Conservation (phyloP, 2,797 vertebrate genomes). For the Simalia tracyae region DNA sequence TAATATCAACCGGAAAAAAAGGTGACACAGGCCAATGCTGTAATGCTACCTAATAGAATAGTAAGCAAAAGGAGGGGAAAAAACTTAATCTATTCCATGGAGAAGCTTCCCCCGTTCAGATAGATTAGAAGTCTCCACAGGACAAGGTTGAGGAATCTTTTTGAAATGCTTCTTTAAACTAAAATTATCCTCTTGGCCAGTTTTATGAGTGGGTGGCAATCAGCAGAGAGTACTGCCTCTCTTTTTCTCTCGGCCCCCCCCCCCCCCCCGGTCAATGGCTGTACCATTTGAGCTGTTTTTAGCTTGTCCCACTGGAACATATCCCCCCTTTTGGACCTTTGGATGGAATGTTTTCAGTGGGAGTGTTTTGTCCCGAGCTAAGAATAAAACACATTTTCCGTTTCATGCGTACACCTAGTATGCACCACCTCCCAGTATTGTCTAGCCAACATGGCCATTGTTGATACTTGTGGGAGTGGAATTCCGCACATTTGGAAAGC, state of each 20-base stretch:
- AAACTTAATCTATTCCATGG: no score
- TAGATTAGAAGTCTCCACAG: background rate
- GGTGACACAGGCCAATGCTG: no score
- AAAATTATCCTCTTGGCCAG: background rate
- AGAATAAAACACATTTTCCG: background rate
- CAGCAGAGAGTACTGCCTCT: background rate
- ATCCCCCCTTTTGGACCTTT: background rate
- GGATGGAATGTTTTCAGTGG: background rate
- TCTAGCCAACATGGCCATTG: background rate
- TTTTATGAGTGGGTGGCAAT: background rate
- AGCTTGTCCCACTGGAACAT: background rate
- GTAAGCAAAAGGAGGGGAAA: no score
- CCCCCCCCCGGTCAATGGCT: background rate
- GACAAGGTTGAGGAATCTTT: background rate
- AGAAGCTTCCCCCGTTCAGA: background rate
- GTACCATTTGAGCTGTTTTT: background rate
- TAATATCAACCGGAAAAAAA: no score
- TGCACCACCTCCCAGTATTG: background rate
- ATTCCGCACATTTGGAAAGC: background rate
- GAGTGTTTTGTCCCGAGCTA: background rate
- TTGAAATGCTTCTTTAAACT: background rate
- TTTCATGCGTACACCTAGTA: background rate
- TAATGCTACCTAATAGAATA: no score
- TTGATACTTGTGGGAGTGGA: background rate
- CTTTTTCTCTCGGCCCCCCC: rapidly evolving